phyloP scores from a whole-genome alignment of 2,113 vertebrate genomes.

The Vicugna pacos region DNA sequence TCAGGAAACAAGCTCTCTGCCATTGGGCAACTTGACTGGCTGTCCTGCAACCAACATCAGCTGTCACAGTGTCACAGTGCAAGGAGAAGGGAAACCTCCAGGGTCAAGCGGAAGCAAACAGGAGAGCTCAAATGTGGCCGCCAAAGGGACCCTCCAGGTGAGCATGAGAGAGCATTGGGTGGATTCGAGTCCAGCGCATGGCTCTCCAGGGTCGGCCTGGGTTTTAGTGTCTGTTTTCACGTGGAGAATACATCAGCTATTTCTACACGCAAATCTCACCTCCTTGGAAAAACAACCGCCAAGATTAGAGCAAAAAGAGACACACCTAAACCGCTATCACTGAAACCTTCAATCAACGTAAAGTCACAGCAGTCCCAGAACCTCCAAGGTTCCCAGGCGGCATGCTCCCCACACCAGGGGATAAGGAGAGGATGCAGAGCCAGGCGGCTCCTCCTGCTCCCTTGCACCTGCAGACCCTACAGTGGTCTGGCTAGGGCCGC shows the following conservation, averaged over 20 bases:
- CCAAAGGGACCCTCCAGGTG: background rate
- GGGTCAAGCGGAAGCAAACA: background rate
- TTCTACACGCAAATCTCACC: background rate
- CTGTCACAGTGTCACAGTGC: background rate
- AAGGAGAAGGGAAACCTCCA: background rate
- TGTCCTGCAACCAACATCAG: background rate
- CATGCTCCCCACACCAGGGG: background rate
- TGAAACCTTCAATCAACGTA: background rate
- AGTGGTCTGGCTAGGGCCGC: background rate
- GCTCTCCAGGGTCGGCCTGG: background rate
- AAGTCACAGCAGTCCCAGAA: background rate
- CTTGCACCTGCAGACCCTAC: background rate
- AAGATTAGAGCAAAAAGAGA: background rate
- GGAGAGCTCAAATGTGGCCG: background rate
- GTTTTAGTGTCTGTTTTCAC: background rate
- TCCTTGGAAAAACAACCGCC: background rate
- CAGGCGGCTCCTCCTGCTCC: background rate
- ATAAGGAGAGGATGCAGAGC: background rate
- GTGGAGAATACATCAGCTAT: background rate
- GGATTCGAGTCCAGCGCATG: background rate
- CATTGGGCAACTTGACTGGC: background rate
- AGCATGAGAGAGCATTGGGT: background rate
- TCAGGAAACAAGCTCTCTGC: conserved; percentile 53
- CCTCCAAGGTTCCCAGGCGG: background rate
- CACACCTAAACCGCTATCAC: background rate